Conservation (phyloP, 1,140 invertebrate species). For the Drosophila pruinosa region DNA sequence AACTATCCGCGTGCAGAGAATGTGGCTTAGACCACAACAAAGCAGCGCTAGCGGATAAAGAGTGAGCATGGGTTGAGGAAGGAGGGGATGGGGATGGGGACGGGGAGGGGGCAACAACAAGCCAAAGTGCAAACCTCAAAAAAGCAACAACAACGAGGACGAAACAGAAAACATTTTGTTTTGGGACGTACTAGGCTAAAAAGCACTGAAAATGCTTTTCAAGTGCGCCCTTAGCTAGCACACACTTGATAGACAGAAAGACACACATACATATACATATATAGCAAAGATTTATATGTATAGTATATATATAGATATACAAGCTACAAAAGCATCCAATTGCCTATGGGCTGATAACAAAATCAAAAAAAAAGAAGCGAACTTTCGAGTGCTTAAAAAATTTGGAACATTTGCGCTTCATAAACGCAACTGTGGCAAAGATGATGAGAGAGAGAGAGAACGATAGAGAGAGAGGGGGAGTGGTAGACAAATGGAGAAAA, state of each 20-base stretch:
- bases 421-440: conserved; percentile 18
- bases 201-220: conserved; percentile 25
- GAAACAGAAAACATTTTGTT: conserved; percentile 10
- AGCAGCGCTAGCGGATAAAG: conserved; percentile 10
- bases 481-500: not conserved
- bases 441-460: no score
- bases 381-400: conserved; percentile 27
- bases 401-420: conserved; percentile 26
- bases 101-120: conserved; percentile 2
- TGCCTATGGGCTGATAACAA: conserved; percentile 5
- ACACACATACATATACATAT: conserved; percentile 9
- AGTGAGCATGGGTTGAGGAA: not conserved
- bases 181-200: conserved; percentile 1
- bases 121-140: conserved; percentile 40
- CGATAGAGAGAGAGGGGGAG: not conserved
- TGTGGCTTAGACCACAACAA: conserved; percentile 47
- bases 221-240: conserved; percentile 22
- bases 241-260: conserved; percentile 28
- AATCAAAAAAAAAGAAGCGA: not conserved
- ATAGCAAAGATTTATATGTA: conserved; percentile 9
- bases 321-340: conserved; percentile 22
- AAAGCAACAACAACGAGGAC: conserved; percentile 5
- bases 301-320: not conserved
- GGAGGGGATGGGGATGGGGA: not conserved
- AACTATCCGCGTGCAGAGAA: conserved; percentile 40